Evolutionary conservation across 1,140 invertebrate genomes (phyloP).

Genomic region (Zaprionus camerounensis): DNA sequence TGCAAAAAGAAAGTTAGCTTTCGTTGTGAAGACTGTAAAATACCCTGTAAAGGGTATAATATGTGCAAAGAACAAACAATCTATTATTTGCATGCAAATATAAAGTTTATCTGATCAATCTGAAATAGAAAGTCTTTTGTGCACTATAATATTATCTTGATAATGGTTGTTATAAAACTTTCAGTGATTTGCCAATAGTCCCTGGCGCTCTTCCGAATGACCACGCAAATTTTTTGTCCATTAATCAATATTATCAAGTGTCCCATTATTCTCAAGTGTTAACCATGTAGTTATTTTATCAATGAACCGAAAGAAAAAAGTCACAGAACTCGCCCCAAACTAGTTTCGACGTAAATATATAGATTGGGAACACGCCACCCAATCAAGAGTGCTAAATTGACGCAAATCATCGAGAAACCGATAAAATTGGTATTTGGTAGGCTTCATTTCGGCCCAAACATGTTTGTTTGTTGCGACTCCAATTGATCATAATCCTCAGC

Average conservation of each 20-base stretch:
- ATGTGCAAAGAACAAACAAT: neutral
- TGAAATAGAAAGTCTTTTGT: neutral
- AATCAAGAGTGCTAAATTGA: slow-evolving; percentile 20
- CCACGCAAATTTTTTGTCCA: neutral
- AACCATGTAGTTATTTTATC: slow-evolving; percentile 25
- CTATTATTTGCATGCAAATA: neutral
- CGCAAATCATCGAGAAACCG: slow-evolving; percentile 20
- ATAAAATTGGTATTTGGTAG: slow-evolving; percentile 15
- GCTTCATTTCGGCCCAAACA: neutral
- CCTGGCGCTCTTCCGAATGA: neutral
- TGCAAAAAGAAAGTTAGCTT: neutral
- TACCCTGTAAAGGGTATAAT: slow-evolving; percentile 3
- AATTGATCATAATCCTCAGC: slow-evolving; percentile 2
- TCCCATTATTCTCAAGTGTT: slow-evolving; percentile 27
- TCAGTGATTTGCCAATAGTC: neutral
- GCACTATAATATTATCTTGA: neutral
- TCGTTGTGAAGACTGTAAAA: neutral
- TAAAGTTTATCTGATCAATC: neutral
- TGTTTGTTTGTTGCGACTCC: slow-evolving; percentile 8
- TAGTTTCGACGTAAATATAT: slow-evolving; percentile 12
- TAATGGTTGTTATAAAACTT: neutral
- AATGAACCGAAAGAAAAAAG: slow-evolving; percentile 14
- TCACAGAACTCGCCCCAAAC: neutral
- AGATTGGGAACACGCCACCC: slow-evolving; percentile 26
- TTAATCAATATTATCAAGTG: slow-evolving; percentile 27